Conservation (phyloP, 2,797 vertebrate genomes). For the Crypturellus tataupa region DNA sequence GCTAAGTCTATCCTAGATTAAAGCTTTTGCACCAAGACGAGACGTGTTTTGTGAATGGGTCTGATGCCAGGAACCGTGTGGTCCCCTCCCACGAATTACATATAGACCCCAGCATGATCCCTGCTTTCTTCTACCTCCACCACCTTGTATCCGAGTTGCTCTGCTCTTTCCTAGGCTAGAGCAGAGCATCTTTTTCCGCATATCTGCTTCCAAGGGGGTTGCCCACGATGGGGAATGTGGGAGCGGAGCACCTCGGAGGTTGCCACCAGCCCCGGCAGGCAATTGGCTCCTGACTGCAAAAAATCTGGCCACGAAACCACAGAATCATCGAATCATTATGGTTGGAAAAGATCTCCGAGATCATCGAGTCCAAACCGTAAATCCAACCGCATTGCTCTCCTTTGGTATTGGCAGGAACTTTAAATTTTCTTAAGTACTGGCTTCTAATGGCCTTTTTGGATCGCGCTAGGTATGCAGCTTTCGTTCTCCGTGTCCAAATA, state of each 20-base stretch:
- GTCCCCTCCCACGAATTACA: neutral
- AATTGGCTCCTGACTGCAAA: neutral
- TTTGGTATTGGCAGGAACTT: conserved; percentile 45
- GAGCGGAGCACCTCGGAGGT: neutral
- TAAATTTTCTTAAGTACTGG: conserved; percentile 34
- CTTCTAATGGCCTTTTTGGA: conserved; percentile 65
- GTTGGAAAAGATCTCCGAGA: too few relatives aligned
- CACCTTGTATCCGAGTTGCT: fast-evolving
- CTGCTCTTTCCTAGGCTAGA: fast-evolving
- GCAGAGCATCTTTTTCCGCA: neutral
- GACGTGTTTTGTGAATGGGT: neutral
- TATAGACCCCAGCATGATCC: fast-evolving
- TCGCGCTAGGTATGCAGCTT: neutral
- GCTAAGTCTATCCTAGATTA: neutral
- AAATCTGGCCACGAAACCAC: neutral
- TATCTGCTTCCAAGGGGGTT: neutral
- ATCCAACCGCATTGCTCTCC: fast-evolving
- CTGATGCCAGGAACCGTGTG: neutral
- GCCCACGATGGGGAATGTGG: fast-evolving
- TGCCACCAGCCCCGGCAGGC: neutral
- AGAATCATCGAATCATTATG: too few relatives aligned
- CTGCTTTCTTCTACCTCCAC: neutral
- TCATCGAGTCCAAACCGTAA: too few relatives aligned
- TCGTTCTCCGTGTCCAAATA: conserved; percentile 43
- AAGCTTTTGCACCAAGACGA: neutral